Evolutionary conservation across 2,113 vertebrate species (phyloP), one percentile per base, ranked within the genome.

Genomic region (Perognathus longimembris): DNA sequence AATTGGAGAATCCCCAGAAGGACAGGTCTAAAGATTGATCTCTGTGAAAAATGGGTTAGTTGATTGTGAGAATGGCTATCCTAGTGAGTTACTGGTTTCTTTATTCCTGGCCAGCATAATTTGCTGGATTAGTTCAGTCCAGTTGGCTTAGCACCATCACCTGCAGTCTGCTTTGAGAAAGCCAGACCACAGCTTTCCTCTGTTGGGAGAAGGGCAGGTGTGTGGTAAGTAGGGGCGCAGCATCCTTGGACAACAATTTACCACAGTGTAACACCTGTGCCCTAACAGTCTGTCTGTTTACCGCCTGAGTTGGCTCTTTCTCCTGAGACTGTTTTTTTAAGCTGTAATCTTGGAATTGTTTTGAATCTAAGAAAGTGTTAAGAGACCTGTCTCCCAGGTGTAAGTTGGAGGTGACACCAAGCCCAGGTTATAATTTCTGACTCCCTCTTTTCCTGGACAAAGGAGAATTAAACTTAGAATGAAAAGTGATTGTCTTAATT

Each of bases 1-100:
- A 92, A 95, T 54, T 85, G 75, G 79, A 96, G 95, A 96, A 78
- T 76, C 74, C 92, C 69, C 79, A 83, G 77, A 93, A 94, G 79
- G 70, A 73, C 71, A 88, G 78, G 42, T 79, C 40, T 95, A 9
- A 87, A 85, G 88, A 84, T 87, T 81, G 93, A 74, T 89, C 79
- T 93, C 45, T 90, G n/a, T 71, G 88, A 88, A 82, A 93, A 92
- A 91, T 89, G 77, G 91, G 84, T 92, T 77, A 87, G 38, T 66
- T 92, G 76, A 66, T 86, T 87, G 34, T 84, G 81, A 36, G 61
- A 92, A 38, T 76, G 54, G 81, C 76, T 90, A 50, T 38, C 75
- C 59, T 28, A 66, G 5, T 57, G 20, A 7, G 17, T 81, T 71
- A 63, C 42, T 54, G 18, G n/a, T 69, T 80, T 95, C 64, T 88